Conservation (phyloP, 2,797 vertebrate genomes). For the Falco peregrinus region DNA sequence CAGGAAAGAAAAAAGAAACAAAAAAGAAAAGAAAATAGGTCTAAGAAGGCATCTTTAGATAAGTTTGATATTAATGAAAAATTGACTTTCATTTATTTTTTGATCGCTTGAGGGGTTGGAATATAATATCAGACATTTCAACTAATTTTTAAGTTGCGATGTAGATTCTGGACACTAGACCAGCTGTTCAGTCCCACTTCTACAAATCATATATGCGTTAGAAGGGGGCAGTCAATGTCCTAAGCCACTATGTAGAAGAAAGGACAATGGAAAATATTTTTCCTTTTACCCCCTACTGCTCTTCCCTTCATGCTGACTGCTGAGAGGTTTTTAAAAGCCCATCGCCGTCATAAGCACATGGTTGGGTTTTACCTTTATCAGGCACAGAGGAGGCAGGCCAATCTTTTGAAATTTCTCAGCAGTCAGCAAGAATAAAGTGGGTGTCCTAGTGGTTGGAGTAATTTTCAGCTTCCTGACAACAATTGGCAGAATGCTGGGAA, state of each 20-base stretch:
- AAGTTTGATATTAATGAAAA: neutral
- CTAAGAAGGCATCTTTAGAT: neutral
- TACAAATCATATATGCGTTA: constrained; percentile 6
- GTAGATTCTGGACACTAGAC: neutral
- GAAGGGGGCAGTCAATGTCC: constrained; percentile 30
- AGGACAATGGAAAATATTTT: constrained; percentile 35
- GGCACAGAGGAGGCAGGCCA: constrained; percentile 29
- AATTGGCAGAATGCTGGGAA: constrained; percentile 68
- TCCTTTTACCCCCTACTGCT: constrained; percentile 15
- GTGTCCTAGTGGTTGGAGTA: constrained; percentile 60
- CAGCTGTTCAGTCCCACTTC: neutral
- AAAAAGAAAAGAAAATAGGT: neutral
- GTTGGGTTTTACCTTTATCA: constrained; percentile 56
- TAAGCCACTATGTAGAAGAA: constrained; percentile 18
- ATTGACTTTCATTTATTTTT: neutral
- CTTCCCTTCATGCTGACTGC: constrained; percentile 33
- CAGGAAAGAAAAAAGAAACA: neutral
- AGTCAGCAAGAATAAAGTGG: constrained; percentile 66
- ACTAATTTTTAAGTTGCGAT: neutral
- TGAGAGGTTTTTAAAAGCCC: constrained; percentile 59
- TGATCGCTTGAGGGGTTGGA: neutral
- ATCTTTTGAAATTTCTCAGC: constrained; percentile 72
- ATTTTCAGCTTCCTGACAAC: constrained; percentile 72
- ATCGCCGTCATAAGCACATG: constrained; percentile 16
- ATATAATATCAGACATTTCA: neutral